Base-by-base conservation (phyloP, 1,140 invertebrate species). In the Drosophila lacteicornis region DNA sequence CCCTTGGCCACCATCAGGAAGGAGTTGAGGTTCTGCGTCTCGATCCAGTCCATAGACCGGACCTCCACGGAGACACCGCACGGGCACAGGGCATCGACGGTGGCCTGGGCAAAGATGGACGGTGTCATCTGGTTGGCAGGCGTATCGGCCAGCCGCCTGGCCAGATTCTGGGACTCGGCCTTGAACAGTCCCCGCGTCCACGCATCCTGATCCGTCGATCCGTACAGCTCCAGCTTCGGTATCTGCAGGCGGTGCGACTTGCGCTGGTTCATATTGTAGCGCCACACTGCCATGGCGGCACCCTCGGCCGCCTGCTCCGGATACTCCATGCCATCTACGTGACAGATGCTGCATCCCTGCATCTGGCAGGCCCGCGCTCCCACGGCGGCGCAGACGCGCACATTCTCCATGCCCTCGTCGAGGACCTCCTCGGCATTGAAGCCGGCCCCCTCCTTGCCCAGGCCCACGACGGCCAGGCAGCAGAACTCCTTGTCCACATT, bases 121-220 rank as follows among this genome's bases (percentile, higher is more conserved):
- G 98, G 98, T 7, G 97, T 98, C 94, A 98, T 95, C 61, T 95
- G 91, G 93, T 99, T 99, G 0, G 97, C 95, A 2, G 98, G 97
- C 33, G 96, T 96, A 86, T 99, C 98, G 80, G 95, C 95, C 3
- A 98, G 92, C 12, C 86, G 81, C 12, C 97, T 93, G 1, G 97
- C 97, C 85, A 97, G 94, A 91, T 98, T 98, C 93, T 99, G 98
- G 0, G 96, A 96, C 50, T 96, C 94, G 0, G 96, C 97, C 91
- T 97, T 95, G n/a, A 96, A 94, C 17, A 93, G 69, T 1, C 98
- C 98, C 80, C 94, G 84, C n/a, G 94, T 93, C 97, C 97, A 98
- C 27, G 94, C 93, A 51, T 93, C 93, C 33, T 93, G 78, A 58
- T 94, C 93, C n/a, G 90, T 8, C 17, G 91, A 82, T 70, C 93